phyloP scores from a whole-genome alignment of 23 tunicate genomes.

The Phallusia fumigata region DNA sequence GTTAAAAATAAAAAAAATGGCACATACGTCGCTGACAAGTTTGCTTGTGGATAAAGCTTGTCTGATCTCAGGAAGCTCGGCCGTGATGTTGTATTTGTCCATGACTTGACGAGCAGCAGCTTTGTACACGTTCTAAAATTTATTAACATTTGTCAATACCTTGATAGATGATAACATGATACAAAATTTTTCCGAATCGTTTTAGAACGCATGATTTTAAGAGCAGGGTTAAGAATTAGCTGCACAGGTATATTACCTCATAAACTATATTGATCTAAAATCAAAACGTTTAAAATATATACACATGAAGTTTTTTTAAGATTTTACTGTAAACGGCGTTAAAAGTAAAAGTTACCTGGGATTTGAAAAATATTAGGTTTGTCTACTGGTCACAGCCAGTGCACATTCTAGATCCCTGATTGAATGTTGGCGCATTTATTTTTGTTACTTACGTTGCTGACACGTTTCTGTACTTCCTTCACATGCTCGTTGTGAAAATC shows the following conservation, averaged over 20 bases:
- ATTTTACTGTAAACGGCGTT: no score
- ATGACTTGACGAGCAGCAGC: constrained; percentile 78
- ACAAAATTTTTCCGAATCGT: no score
- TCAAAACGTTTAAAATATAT: no score
- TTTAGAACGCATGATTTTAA: not conserved
- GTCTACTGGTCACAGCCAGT: no score
- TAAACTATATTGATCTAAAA: no score
- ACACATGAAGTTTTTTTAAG: no score
- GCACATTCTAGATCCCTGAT: no score
- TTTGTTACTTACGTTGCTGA: constrained; percentile 77
- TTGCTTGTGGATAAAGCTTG: constrained; percentile 56
- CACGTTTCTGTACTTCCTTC: constrained; percentile 59
- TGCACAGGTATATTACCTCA: not conserved
- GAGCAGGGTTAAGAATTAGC: not conserved
- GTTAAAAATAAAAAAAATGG: not conserved
- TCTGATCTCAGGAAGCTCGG: constrained; percentile 85
- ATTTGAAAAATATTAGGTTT: no score
- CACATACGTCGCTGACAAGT: constrained; percentile 64
- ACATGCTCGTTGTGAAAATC: constrained; percentile 59
- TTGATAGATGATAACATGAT: no score
- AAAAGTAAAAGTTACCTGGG: no score
- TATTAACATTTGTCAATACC: not conserved
- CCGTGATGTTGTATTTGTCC: constrained; percentile 94
- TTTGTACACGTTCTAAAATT: constrained; percentile 88
- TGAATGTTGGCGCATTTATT: not conserved